A percentile compares a stretch with the other conserved stretches of the same genome.
Evolutionary conservation across 1,140 invertebrate genomes (phyloP).

Genomic region (Hydropsyche tenuis): DNA sequence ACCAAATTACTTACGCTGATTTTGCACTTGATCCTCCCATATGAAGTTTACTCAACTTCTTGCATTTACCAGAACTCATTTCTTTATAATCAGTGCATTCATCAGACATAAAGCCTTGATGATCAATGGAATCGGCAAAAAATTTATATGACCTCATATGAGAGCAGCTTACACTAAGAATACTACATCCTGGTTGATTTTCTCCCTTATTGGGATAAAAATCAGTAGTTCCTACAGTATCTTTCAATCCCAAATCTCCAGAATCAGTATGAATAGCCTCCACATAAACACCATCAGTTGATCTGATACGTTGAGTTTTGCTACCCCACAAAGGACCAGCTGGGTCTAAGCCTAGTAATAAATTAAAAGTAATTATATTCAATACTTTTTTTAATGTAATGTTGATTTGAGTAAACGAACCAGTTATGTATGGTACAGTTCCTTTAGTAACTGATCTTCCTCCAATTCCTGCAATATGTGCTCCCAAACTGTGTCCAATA

Average conservation of each 20-base stretch:
- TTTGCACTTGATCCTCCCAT: conserved; percentile 35
- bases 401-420: conserved; percentile 10
- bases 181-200: conserved; percentile 66
- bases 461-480: conserved; percentile 63
- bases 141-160: conserved; percentile 61
- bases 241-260: conserved; percentile 62
- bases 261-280: conserved; percentile 72
- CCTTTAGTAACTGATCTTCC: conserved; percentile 52
- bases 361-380: background rate
- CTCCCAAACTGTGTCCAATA: conserved; percentile 68
- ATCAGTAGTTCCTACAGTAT: conserved; percentile 64
- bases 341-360: conserved; percentile 55
- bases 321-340: conserved; percentile 56
- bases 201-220: conserved; percentile 68
- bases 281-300: conserved; percentile 65
- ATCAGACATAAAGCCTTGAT: conserved; percentile 46
- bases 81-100: conserved; percentile 37
- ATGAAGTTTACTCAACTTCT: conserved; percentile 24
- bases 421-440: conserved; percentile 42
- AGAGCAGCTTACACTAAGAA: conserved; percentile 53
- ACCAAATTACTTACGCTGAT: conserved; percentile 20
- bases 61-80: conserved; percentile 30
- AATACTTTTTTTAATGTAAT: background rate
- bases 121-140: conserved; percentile 58
- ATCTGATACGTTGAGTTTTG: conserved; percentile 51